Conservation (phyloP, 1,140 invertebrate species). For the Calephelis nemesis region DNA sequence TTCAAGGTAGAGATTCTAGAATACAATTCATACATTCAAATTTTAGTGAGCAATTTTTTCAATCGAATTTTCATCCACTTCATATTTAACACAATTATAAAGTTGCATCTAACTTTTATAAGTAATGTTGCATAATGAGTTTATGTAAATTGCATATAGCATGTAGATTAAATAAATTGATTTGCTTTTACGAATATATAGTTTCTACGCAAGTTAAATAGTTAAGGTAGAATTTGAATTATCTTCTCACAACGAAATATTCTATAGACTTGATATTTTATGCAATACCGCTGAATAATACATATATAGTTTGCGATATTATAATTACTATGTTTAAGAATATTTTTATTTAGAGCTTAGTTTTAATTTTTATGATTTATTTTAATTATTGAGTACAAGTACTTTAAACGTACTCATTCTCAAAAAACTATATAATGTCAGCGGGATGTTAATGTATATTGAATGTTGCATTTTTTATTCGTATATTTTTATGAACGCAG, state of each 20-base stretch:
- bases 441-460: no score
- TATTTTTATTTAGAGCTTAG: neutral
- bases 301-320: conserved; percentile 2
- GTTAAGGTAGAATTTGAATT: neutral
- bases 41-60: neutral
- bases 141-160: neutral
- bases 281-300: neutral
- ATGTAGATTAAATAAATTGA: neutral
- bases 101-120: neutral
- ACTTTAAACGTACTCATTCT: no score
- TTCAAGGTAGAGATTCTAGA: neutral
- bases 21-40: conserved; percentile 1
- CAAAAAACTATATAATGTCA: no score
- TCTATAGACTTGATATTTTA: neutral
- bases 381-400: no score
- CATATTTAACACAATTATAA: no score
- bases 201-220: neutral
- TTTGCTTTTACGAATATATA: neutral
- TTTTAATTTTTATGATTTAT: no score
- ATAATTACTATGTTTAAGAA: neutral
- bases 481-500: no score
- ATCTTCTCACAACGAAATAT: conserved; percentile 3
- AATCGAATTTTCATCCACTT: neutral
- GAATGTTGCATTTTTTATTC: no score
- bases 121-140: neutral